Evolutionary conservation across 1,140 invertebrate species (phyloP).

Genomic region (Wasmannia auropunctata): DNA sequence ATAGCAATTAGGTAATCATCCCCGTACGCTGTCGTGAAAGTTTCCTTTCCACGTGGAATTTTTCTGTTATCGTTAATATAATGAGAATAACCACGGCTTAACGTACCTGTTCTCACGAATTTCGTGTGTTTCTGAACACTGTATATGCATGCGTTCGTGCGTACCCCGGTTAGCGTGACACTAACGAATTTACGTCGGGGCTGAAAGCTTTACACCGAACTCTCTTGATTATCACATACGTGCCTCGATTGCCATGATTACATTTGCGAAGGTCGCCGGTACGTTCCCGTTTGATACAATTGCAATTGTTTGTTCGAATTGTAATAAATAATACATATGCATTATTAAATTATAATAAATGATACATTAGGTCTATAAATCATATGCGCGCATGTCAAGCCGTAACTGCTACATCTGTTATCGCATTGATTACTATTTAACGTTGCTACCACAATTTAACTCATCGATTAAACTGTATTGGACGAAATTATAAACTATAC

Average conservation of each 20-base stretch:
- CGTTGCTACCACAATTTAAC: not conserved
- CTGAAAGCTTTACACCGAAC: slow-evolving; percentile 44
- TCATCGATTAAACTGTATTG: not conserved
- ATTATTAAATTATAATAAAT: slow-evolving; percentile 17
- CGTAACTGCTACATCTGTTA: not conserved
- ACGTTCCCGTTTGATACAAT: slow-evolving; percentile 13
- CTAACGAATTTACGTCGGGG: slow-evolving; percentile 46
- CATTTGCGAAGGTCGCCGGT: slow-evolving; percentile 15
- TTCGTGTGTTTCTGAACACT: slow-evolving; percentile 1
- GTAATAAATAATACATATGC: not conserved
- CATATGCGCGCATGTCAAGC: not conserved
- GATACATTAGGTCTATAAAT: not conserved
- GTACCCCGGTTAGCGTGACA: slow-evolving; percentile 33
- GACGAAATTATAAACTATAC: slow-evolving; percentile 9
- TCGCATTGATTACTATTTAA: slow-evolving; percentile 21
- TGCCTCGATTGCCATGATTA: slow-evolving; percentile 23
- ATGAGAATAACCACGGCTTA: not conserved
- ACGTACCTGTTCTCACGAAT: not conserved
- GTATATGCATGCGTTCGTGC: slow-evolving; percentile 3
- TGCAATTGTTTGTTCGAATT: slow-evolving; percentile 9
- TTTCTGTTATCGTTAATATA: not conserved
- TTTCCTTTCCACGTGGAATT: not conserved
- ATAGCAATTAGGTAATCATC: not conserved
- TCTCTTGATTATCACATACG: slow-evolving; percentile 46
- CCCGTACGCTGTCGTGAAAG: not conserved